Base-by-base conservation (phyloP, 23 tunicate genomes). In the Trididemnum nubilum region DNA sequence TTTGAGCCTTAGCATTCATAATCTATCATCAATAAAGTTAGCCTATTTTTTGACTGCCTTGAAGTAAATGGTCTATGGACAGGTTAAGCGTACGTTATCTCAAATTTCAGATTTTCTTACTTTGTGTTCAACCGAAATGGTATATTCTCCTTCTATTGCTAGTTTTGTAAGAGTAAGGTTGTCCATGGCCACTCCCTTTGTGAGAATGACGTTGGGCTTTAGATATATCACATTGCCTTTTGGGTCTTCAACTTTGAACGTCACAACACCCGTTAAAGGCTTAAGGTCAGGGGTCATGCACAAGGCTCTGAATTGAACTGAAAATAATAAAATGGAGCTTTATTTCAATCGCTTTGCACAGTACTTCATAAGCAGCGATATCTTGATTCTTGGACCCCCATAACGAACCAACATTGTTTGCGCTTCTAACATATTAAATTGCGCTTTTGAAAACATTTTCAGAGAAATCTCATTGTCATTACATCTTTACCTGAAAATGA, bases 261-360 rank as follows among this genome's bases (percentile, higher is more conserved):
- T 63, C 36, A 88, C 87, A 1, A 29, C 32, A 1, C 92, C 92
- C 9, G 31, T 63, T 24, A 84, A 67, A 12, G 92, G 92, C 27
- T 65, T 67, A 40, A 88, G 83, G 52, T 88, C 87, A 3, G 87
- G 82, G 57, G 31, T 65, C 75, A 74, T 23, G 61, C 79, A 76
- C 27, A 82, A 49, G 1, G 87, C 87, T 34, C 92, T 79, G 57
- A 88, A 88, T 65, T 51, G 64, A 34, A 88, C 92, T 88, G 71
- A 26, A 75, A 82, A 74, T 2, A 32, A 38, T 63, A 63, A 27
- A 7, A 65, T 4, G 9, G 39, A 18, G 57, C 18, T 12, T 12
- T 49, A 49, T 9, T 49, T 49, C 18, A 18, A 12, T 72, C 77
- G 51, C 51, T 34, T 72, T 19, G 61, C 61, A 49, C 15, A 49